These are phyloP conservation scores for Balaeniceps rex DNA, from an alignment of 2,113 vertebrate genomes.

Conservation along the genomic window DNA sequence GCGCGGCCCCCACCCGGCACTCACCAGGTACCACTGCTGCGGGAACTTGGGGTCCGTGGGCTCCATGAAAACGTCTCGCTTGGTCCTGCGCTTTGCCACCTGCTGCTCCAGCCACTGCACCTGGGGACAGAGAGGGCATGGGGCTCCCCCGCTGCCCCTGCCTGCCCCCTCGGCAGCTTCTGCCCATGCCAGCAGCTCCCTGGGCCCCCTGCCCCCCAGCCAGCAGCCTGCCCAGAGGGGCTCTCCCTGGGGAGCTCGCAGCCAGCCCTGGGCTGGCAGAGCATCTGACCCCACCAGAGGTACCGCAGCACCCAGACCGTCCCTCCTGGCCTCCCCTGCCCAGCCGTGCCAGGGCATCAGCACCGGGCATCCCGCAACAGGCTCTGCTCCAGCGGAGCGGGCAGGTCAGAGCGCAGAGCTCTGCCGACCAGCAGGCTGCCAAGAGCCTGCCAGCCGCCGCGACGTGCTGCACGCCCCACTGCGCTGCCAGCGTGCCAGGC, in stretches of 20 bases:
- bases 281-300: not conserved
- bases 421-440: not conserved
- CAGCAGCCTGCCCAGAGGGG: not conserved
- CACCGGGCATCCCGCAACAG: rapidly evolving
- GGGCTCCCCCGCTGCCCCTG: rapidly evolving
- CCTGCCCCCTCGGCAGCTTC: not conserved
- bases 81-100: slow-evolving; percentile 85
- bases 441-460: not conserved
- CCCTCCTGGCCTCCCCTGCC: not conserved
- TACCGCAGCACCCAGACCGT: rapidly evolving
- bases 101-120: slow-evolving; percentile 95
- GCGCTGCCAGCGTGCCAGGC: not conserved
- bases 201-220: rapidly evolving
- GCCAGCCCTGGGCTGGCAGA: not conserved
- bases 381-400: not conserved
- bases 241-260: not conserved
- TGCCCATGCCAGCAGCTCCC: not conserved
- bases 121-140: slow-evolving; percentile 47
- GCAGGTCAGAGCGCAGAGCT: not conserved
- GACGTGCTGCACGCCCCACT: rapidly evolving
- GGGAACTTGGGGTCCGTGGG: slow-evolving; percentile 89
- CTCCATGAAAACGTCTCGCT: slow-evolving; percentile 85
- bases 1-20: not conserved
- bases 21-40: slow-evolving; percentile 97
- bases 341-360: rapidly evolving